Conservation (phyloP, 2,888 invertebrate species). For the Leptopilina syphax region DNA sequence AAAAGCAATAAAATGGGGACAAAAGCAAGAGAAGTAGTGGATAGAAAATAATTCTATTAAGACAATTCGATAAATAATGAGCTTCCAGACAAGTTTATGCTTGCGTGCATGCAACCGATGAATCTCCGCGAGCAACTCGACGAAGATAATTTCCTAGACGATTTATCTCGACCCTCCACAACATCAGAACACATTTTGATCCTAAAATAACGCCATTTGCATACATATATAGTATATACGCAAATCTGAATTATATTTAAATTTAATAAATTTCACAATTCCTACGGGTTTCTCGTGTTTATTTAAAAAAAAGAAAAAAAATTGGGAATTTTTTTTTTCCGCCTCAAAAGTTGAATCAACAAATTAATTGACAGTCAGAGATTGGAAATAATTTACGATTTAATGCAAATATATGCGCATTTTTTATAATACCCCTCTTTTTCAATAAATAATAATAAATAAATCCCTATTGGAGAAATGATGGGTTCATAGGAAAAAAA, state of each 20-base stretch:
- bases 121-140: background rate
- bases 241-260: constrained; percentile 34
- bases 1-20: constrained; percentile 7
- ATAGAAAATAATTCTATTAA: constrained; percentile 48
- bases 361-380: background rate
- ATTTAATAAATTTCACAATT: constrained; percentile 23
- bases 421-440: too few species aligned
- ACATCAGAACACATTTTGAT: constrained; percentile 37
- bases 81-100: constrained; percentile 67
- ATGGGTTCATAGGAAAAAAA: too few species aligned
- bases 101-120: constrained; percentile 65
- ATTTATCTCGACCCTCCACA: constrained; percentile 49
- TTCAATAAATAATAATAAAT: too few species aligned
- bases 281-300: background rate
- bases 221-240: background rate
- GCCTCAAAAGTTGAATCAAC: background rate
- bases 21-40: background rate
- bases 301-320: background rate
- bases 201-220: constrained; percentile 31
- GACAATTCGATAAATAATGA: constrained; percentile 72
- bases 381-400: too few species aligned
- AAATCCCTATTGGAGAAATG: too few species aligned
- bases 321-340: too few species aligned
- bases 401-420: too few species aligned
- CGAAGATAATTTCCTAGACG: constrained; percentile 38